phyloP scores from a whole-genome alignment of 2,888 invertebrate genomes.

The Heliconius ismenius region DNA sequence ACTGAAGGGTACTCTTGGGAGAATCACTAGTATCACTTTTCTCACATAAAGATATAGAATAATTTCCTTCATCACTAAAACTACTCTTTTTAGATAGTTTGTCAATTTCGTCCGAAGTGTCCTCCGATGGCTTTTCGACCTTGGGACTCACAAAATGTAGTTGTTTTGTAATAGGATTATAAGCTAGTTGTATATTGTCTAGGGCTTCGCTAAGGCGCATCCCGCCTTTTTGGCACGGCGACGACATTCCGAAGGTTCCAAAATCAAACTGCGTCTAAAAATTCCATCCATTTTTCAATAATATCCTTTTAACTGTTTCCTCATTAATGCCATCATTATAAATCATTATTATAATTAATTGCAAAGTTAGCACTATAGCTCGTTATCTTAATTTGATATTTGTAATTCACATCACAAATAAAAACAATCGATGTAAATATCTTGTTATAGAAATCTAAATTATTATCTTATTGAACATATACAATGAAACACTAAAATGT shows the following conservation, averaged over 20 bases:
- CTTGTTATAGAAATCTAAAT: slow-evolving; percentile 33
- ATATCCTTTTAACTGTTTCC: slow-evolving; percentile 28
- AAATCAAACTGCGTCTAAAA: slow-evolving; percentile 53
- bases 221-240: slow-evolving; percentile 78
- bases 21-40: slow-evolving; percentile 80
- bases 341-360: slow-evolving; percentile 39
- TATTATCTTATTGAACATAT: slow-evolving; percentile 25
- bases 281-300: slow-evolving; percentile 58
- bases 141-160: slow-evolving; percentile 83
- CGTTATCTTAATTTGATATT: slow-evolving; percentile 41
- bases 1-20: slow-evolving; percentile 76
- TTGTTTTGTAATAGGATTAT: slow-evolving; percentile 88
- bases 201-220: slow-evolving; percentile 86
- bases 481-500: slow-evolving; percentile 12
- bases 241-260: slow-evolving; percentile 62
- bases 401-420: slow-evolving; percentile 40
- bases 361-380: slow-evolving; percentile 34
- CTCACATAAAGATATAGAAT: slow-evolving; percentile 77
- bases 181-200: slow-evolving; percentile 87
- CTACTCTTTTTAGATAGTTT: slow-evolving; percentile 78
- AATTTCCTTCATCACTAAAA: slow-evolving; percentile 79
- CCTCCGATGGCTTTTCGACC: slow-evolving; percentile 63
- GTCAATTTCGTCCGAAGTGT: slow-evolving; percentile 67
- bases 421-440: slow-evolving; percentile 43
- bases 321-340: slow-evolving; percentile 34